Evolutionary conservation across 2,797 vertebrate species (phyloP).

Genomic region (Sphaeramia orbicularis): DNA sequence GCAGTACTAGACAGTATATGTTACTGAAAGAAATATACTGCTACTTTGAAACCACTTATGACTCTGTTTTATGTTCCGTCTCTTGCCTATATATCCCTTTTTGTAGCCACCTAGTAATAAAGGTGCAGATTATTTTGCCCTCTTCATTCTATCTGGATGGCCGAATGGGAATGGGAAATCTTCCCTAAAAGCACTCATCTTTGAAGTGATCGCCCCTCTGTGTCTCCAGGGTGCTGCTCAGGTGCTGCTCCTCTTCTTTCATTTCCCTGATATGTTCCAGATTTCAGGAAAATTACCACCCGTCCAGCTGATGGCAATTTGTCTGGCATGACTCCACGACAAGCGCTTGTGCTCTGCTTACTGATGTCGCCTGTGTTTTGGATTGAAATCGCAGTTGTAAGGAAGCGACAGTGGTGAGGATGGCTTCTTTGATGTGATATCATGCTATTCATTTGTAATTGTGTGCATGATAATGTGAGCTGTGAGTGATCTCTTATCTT

Average conservation of each 20-base stretch:
- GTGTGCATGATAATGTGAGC: conserved; percentile 35
- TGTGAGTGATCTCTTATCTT: conserved; percentile 17
- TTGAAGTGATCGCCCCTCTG: conserved; percentile 39
- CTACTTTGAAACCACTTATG: conserved; percentile 15
- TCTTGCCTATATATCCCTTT: conserved; percentile 19
- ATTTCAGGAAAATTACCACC: conserved; percentile 63
- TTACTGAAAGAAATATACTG: background rate
- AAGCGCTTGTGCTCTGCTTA: conserved; percentile 12
- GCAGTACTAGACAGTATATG: background rate
- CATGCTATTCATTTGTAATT: conserved; percentile 42
- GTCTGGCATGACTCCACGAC: conserved; percentile 35
- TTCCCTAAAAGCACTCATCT: conserved; percentile 65
- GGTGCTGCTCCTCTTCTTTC: conserved; percentile 59
- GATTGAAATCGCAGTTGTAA: conserved; percentile 9
- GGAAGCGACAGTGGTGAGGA: background rate
- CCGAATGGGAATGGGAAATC: conserved; percentile 34
- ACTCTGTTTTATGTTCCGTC: conserved; percentile 32
- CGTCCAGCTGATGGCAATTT: conserved; percentile 35
- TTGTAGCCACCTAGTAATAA: conserved; percentile 32
- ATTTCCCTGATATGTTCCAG: conserved; percentile 60
- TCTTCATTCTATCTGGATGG: conserved; percentile 24
- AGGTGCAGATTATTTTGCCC: conserved; percentile 48
- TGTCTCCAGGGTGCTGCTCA: conserved; percentile 63
- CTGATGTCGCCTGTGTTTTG: conserved; percentile 20
- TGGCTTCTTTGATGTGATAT: conserved; percentile 19